Conservation (phyloP, 1,140 invertebrate genomes). For the Micrasema longulum region DNA sequence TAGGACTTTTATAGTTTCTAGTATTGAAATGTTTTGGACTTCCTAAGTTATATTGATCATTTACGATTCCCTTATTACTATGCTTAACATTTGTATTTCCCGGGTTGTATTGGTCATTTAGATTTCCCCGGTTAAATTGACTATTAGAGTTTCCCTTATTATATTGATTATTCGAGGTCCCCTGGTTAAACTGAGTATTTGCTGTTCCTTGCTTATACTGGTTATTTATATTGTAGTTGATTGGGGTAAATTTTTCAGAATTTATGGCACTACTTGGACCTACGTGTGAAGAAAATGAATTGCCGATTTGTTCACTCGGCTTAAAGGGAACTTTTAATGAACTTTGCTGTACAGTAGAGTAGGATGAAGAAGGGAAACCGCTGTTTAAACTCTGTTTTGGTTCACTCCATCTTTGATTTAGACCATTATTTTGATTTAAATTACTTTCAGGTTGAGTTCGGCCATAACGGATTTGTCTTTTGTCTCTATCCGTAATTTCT, state of each 20-base stretch:
- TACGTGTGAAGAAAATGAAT: conserved; percentile 34
- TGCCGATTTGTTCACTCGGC: conserved; percentile 49
- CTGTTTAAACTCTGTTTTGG: conserved; percentile 11
- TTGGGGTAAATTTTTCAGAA: conserved; percentile 20
- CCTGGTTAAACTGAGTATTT: conserved; percentile 32
- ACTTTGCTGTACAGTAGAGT: conserved; percentile 27
- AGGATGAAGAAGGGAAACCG: conserved; percentile 16
- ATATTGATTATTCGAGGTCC: too few relatives aligned
- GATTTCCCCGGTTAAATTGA: too few relatives aligned
- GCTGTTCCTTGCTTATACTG: background rate
- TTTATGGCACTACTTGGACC: conserved; percentile 33
- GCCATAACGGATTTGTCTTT: conserved; percentile 61
- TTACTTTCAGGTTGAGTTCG: conserved; percentile 53
- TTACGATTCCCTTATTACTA: too few relatives aligned
- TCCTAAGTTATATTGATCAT: conserved; percentile 17
- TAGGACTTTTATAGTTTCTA: background rate
- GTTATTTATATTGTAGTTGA: conserved; percentile 14
- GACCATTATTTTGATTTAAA: conserved; percentile 29
- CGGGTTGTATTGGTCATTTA: too few relatives aligned
- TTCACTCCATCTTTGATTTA: conserved; percentile 39
- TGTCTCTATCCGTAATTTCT: conserved; percentile 62
- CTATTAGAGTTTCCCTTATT: too few relatives aligned
- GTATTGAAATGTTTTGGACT: conserved; percentile 39
- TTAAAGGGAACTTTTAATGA: conserved; percentile 44
- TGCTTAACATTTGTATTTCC: too few relatives aligned